A percentile compares a stretch with the other conserved stretches of the same genome.
Evolutionary conservation across 2,113 vertebrate genomes (phyloP).

Genomic region (Menidia beryllina): DNA sequence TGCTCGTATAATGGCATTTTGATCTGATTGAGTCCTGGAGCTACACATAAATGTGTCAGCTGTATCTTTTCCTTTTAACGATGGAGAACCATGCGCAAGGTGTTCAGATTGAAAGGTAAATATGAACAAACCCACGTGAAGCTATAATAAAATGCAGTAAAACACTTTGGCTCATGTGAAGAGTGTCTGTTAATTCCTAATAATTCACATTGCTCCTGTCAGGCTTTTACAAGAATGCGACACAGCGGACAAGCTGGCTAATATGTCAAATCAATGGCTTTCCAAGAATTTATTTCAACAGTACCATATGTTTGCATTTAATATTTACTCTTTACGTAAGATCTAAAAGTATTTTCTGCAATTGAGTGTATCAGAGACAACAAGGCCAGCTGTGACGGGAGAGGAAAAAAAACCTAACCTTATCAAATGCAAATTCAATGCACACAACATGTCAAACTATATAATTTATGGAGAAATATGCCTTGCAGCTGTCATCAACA

Average conservation of each 20-base stretch:
- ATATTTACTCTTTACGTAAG: neutral
- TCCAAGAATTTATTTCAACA: neutral
- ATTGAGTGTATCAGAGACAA: neutral
- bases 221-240: slow-evolving; percentile 1
- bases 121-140: slow-evolving; percentile 1
- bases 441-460: slow-evolving; percentile 25
- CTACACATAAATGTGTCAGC: slow-evolving; percentile 49
- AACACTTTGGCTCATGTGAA: slow-evolving; percentile 17
- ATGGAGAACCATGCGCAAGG: slow-evolving; percentile 10
- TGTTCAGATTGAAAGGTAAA: slow-evolving; percentile 21
- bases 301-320: slow-evolving; percentile 13
- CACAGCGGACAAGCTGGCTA: slow-evolving; percentile 3
- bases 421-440: slow-evolving; percentile 48
- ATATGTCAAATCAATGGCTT: slow-evolving; percentile 1
- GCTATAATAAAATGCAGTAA: slow-evolving; percentile 21
- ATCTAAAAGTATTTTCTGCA: slow-evolving; percentile 3
- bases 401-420: slow-evolving; percentile 17
- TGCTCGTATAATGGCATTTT: slow-evolving; percentile 55
- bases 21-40: slow-evolving; percentile 63
- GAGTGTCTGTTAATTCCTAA: slow-evolving; percentile 19
- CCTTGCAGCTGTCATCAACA: slow-evolving; percentile 30
- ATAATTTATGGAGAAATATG: slow-evolving; percentile 55
- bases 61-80: slow-evolving; percentile 29
- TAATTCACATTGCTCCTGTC: neutral
- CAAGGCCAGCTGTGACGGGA: slow-evolving; percentile 9